Percentiles rank a stretch among this genome's conserved stretches.
Conservation (phyloP, 2,113 vertebrate genomes). For the Lagopus leucura region DNA sequence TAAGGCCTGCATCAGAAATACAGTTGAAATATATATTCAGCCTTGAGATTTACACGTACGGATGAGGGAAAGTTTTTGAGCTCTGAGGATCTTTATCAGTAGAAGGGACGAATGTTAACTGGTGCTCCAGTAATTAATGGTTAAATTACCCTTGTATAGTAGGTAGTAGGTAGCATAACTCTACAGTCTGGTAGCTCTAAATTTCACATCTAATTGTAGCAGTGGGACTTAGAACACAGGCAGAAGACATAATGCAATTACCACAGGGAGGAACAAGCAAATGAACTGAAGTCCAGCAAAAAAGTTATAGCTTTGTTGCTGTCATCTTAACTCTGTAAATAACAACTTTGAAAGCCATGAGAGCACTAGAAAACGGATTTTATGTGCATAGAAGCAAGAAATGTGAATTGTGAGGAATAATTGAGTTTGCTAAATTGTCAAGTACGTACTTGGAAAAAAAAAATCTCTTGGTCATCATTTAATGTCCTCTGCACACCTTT, state of each 20-base stretch:
- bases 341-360: constrained; percentile 27
- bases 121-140: constrained; percentile 55
- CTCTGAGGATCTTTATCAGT: not conserved
- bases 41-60: not conserved
- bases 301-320: constrained; percentile 37
- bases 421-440: constrained; percentile 17
- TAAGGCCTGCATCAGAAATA: not conserved
- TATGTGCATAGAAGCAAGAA: constrained; percentile 25
- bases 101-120: constrained; percentile 14
- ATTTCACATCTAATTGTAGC: constrained; percentile 36
- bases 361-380: constrained; percentile 42
- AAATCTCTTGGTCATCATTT: constrained; percentile 34
- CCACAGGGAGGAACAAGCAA: constrained; percentile 26
- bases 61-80: not conserved
- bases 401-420: constrained; percentile 12
- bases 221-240: constrained; percentile 46
- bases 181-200: constrained; percentile 61
- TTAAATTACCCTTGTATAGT: constrained; percentile 55
- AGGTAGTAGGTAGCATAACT: constrained; percentile 48
- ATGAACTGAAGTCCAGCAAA: constrained; percentile 45
- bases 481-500: not conserved
- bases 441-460: not conserved
- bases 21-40: not conserved
- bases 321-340: constrained; percentile 44
- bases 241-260: constrained; percentile 61